phyloP scores from a whole-genome alignment of 2,113 vertebrate genomes.

The Chaetura pelagica region DNA sequence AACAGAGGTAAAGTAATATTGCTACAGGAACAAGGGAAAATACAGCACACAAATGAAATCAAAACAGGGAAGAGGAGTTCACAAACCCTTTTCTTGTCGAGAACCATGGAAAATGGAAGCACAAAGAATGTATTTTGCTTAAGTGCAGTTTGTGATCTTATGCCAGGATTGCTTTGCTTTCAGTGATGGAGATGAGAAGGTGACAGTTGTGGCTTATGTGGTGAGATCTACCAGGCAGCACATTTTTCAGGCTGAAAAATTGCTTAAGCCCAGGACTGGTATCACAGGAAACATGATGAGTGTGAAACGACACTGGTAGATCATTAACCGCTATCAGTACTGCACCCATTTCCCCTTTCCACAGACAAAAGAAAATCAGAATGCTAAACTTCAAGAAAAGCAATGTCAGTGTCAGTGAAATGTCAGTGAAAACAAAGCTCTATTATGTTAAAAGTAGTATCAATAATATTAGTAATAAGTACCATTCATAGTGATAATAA shows the following conservation, averaged over 20 bases:
- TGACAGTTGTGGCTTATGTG: background rate
- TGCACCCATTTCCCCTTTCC: background rate
- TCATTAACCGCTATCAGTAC: background rate
- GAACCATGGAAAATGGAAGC: conserved; percentile 47
- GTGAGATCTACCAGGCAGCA: conserved; percentile 23
- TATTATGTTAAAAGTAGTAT: background rate
- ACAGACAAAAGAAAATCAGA: background rate
- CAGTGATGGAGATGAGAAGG: background rate
- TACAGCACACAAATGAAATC: background rate
- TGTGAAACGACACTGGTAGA: background rate
- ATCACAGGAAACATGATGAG: background rate
- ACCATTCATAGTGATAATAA: background rate
- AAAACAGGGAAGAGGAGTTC: background rate
- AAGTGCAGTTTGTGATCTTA: conserved; percentile 49
- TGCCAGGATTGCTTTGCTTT: conserved; percentile 35
- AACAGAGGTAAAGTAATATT: background rate
- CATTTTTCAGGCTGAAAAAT: conserved; percentile 26
- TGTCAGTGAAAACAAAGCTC: background rate
- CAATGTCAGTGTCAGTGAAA: background rate
- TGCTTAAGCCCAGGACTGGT: background rate
- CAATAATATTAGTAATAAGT: background rate
- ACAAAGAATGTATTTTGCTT: conserved; percentile 47
- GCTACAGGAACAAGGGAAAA: background rate
- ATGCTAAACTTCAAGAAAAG: background rate
- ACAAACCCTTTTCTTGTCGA: conserved; percentile 36